These are phyloP conservation scores for Squalus acanthias DNA, from an alignment of 2,797 vertebrate genomes.

Conservation along the genomic window DNA sequence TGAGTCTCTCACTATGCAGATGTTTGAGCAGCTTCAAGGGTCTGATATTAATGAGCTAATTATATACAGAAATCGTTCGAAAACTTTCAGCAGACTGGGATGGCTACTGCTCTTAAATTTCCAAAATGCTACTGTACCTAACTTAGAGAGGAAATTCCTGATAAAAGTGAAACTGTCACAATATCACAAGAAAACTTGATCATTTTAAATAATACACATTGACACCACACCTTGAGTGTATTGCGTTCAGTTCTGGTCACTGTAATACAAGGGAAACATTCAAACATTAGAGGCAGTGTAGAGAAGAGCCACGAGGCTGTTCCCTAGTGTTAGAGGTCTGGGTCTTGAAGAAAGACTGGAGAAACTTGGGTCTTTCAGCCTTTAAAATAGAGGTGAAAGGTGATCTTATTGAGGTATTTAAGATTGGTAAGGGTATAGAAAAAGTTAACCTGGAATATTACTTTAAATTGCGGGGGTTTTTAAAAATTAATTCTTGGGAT, in stretches of 20 bases:
- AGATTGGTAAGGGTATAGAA: background rate
- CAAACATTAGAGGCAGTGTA: background rate
- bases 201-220: background rate
- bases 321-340: background rate
- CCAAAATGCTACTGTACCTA: background rate
- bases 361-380: background rate
- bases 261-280: background rate
- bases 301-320: background rate
- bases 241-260: background rate
- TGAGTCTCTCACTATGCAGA: background rate
- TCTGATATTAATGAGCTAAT: background rate
- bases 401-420: background rate
- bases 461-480: background rate
- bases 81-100: background rate
- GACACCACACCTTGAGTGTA: background rate
- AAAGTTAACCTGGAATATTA: background rate
- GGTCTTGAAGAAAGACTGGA: background rate
- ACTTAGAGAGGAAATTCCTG: background rate
- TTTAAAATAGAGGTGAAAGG: background rate
- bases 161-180: background rate
- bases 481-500: background rate
- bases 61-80: background rate
- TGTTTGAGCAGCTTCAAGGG: background rate
- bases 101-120: background rate
- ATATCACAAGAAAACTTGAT: background rate